phyloP scores from a whole-genome alignment of 1,140 invertebrate species.

The Cydia strobilella region DNA sequence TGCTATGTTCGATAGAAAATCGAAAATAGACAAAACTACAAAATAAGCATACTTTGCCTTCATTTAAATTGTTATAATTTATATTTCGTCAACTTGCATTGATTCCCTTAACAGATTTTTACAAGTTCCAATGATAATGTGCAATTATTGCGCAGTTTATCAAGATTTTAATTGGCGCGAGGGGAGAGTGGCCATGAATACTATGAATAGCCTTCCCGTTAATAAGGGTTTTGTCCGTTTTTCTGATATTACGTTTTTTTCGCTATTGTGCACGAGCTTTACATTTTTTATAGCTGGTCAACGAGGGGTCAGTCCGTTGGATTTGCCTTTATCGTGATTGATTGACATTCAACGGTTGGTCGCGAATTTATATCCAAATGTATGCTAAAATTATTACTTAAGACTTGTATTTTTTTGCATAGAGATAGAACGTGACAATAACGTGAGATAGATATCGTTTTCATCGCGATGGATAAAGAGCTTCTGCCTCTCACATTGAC shows the following conservation, averaged over 20 bases:
- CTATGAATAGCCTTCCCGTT: conserved; percentile 60
- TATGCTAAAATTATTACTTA: conserved; percentile 35
- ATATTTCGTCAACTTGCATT: too few species aligned
- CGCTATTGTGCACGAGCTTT: conserved; percentile 58
- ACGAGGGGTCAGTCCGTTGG: conserved; percentile 74
- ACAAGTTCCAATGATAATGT: not conserved
- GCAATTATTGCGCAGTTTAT: conserved; percentile 11
- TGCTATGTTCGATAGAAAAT: too few species aligned
- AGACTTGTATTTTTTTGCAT: not conserved
- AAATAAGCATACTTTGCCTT: too few species aligned
- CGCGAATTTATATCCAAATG: conserved; percentile 43
- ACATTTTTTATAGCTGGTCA: conserved; percentile 64
- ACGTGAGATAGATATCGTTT: too few species aligned
- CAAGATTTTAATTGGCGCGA: conserved; percentile 48
- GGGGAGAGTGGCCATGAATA: conserved; percentile 54
- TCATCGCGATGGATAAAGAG: too few species aligned
- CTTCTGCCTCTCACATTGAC: too few species aligned
- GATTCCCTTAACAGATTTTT: too few species aligned
- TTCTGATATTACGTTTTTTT: conserved; percentile 59
- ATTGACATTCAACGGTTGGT: conserved; percentile 75
- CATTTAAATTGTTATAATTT: too few species aligned
- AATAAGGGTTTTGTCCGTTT: conserved; percentile 63
- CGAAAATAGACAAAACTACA: too few species aligned
- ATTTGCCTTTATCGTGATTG: conserved; percentile 59
- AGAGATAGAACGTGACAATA: too few species aligned